Percentiles rank a stretch among this genome's conserved stretches.
phyloP scores from a whole-genome alignment of 2,797 vertebrate genomes.

The Momotus momota region DNA sequence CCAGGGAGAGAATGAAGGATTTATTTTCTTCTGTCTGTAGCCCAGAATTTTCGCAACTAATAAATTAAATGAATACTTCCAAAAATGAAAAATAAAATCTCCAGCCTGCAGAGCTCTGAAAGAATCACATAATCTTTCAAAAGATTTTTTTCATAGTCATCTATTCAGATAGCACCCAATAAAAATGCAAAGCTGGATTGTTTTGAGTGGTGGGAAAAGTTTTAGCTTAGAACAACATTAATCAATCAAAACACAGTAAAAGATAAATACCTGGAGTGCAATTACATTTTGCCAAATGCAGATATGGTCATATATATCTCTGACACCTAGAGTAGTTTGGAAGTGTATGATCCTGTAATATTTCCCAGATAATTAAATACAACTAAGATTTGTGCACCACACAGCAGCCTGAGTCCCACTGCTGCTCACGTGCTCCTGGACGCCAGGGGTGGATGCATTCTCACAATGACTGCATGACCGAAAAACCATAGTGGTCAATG shows the following conservation, averaged over 20 bases:
- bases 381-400: not conserved
- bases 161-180: constrained; percentile 47
- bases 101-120: not conserved
- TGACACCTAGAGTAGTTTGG: not conserved
- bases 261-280: constrained; percentile 18
- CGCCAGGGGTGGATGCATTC: not conserved
- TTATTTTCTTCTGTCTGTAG: constrained; percentile 40
- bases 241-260: constrained; percentile 28
- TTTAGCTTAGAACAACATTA: constrained; percentile 34
- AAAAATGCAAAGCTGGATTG: constrained; percentile 48
- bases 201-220: constrained; percentile 27
- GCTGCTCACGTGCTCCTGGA: not conserved
- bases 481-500: not conserved
- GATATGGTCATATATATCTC: not conserved
- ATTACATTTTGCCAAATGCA: not conserved
- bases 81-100: not conserved
- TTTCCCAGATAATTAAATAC: not conserved
- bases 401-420: not conserved
- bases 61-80: constrained; percentile 50
- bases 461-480: not conserved
- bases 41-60: constrained; percentile 18
- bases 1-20: constrained; percentile 19
- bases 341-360: not conserved
- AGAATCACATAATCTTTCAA: constrained; percentile 21
- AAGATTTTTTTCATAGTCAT: not conserved